phyloP scores from a whole-genome alignment of 2,113 vertebrate genomes.

The Atherinomorus stipes region DNA sequence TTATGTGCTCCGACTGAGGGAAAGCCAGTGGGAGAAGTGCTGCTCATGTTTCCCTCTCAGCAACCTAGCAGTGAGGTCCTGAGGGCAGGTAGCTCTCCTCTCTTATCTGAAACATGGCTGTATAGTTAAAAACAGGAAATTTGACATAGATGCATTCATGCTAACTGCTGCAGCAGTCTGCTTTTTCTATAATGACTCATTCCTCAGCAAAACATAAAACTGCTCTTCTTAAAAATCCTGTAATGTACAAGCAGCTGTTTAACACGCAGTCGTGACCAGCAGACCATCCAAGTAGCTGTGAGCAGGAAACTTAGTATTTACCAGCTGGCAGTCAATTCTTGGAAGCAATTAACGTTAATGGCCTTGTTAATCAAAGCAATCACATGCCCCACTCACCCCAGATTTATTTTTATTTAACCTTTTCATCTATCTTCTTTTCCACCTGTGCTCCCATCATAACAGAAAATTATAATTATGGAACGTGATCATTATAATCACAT shows the following conservation, averaged over 20 bases:
- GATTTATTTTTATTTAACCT: slow-evolving; percentile 76
- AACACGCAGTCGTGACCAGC: background rate
- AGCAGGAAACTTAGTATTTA: slow-evolving; percentile 19
- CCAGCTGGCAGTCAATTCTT: slow-evolving; percentile 44
- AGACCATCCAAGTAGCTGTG: slow-evolving; percentile 22
- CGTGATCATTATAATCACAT: slow-evolving; percentile 61
- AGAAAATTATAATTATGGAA: slow-evolving; percentile 57
- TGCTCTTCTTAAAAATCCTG: slow-evolving; percentile 3
- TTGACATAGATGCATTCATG: background rate
- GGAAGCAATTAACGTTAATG: slow-evolving; percentile 75
- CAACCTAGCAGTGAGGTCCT: background rate
- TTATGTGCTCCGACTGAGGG: background rate
- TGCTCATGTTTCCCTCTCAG: slow-evolving; percentile 4
- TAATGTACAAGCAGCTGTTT: background rate
- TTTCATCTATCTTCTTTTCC: slow-evolving; percentile 62
- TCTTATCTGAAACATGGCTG: background rate
- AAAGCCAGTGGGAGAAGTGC: background rate
- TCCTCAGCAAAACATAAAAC: background rate
- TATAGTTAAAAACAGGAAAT: slow-evolving; percentile 1
- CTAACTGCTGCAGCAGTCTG: slow-evolving; percentile 4
- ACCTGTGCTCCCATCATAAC: slow-evolving; percentile 53
- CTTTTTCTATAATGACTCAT: background rate
- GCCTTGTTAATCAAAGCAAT: slow-evolving; percentile 75
- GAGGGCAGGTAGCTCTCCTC: background rate
- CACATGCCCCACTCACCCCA: slow-evolving; percentile 51